A percentile compares a stretch with the other conserved stretches of the same genome.
phyloP scores from a whole-genome alignment of 2,113 vertebrate genomes.

The Mola mola region DNA sequence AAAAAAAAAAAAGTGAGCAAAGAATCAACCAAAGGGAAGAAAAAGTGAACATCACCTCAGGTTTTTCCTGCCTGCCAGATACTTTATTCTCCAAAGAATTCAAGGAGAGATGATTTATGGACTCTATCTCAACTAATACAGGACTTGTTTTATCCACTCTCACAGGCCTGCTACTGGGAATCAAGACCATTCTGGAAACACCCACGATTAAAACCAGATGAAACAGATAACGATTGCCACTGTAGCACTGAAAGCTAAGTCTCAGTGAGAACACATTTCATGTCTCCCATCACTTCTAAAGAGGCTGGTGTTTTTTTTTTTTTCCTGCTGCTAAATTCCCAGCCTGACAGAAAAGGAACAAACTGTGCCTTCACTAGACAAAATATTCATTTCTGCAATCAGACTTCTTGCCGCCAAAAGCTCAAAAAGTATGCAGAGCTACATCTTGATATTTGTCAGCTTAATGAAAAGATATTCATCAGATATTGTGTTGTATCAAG shows the following conservation, averaged over 20 bases:
- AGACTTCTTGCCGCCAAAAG: not conserved
- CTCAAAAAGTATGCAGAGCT: not conserved
- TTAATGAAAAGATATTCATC: conserved; percentile 25
- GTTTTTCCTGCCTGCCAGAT: conserved; percentile 21
- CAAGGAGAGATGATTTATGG: conserved; percentile 56
- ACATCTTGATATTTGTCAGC: not conserved
- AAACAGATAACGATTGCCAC: conserved; percentile 38
- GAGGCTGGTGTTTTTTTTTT: not conserved
- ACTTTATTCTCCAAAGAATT: conserved; percentile 20
- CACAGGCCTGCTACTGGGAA: conserved; percentile 39
- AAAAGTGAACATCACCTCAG: conserved; percentile 8
- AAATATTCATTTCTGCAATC: not conserved
- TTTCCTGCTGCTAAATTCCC: not conserved
- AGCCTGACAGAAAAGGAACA: not conserved
- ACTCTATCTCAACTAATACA: conserved; percentile 40
- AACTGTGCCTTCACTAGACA: too few relatives aligned
- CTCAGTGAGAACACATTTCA: conserved; percentile 1
- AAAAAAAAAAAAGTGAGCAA: too few relatives aligned
- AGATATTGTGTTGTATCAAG: too few relatives aligned
- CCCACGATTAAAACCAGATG: conserved; percentile 52
- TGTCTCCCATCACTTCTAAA: not conserved
- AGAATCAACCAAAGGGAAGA: not conserved
- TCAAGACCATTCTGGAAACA: conserved; percentile 34
- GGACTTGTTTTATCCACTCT: conserved; percentile 44
- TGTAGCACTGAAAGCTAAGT: conserved; percentile 13